phyloP scores from a whole-genome alignment of 2,888 invertebrate genomes.

The Carcina quercana region DNA sequence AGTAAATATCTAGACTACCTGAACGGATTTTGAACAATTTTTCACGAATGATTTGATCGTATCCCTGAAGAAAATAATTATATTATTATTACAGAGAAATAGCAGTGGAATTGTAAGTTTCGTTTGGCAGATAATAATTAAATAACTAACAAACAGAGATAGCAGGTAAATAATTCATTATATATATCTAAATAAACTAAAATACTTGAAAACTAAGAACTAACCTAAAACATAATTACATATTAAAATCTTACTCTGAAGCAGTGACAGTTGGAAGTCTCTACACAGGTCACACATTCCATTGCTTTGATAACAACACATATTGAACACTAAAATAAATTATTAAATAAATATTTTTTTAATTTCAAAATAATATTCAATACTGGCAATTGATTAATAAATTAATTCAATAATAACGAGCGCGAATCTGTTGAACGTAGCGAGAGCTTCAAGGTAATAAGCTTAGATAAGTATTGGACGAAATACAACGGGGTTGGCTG shows the following conservation, averaged over 20 bases:
- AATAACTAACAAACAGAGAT: too few relatives aligned
- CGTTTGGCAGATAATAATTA: too few relatives aligned
- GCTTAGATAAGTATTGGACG: constrained; percentile 67
- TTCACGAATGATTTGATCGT: too few relatives aligned
- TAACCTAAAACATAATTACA: too few relatives aligned
- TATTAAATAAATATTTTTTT: constrained; percentile 13
- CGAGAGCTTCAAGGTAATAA: constrained; percentile 65
- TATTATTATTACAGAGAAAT: too few relatives aligned
- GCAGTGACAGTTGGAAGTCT: constrained; percentile 55
- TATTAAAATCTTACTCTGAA: constrained; percentile 61
- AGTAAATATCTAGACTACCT: too few relatives aligned
- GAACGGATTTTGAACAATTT: too few relatives aligned
- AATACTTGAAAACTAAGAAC: too few relatives aligned
- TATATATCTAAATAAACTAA: too few relatives aligned
- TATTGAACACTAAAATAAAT: constrained; percentile 30
- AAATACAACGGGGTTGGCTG: constrained; percentile 55
- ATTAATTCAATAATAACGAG: constrained; percentile 24
- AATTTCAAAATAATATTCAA: constrained; percentile 17
- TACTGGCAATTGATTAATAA: constrained; percentile 21
- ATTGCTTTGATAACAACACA: constrained; percentile 65
- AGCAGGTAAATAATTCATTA: too few relatives aligned
- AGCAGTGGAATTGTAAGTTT: too few relatives aligned
- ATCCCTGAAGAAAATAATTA: too few relatives aligned
- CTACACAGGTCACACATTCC: constrained; percentile 66
- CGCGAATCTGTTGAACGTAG: constrained; percentile 33